Evolutionary conservation across 2,797 vertebrate genomes (phyloP), one percentile per base, ranked within the genome.

Genomic region (Heteromormyrus szaboi): DNA sequence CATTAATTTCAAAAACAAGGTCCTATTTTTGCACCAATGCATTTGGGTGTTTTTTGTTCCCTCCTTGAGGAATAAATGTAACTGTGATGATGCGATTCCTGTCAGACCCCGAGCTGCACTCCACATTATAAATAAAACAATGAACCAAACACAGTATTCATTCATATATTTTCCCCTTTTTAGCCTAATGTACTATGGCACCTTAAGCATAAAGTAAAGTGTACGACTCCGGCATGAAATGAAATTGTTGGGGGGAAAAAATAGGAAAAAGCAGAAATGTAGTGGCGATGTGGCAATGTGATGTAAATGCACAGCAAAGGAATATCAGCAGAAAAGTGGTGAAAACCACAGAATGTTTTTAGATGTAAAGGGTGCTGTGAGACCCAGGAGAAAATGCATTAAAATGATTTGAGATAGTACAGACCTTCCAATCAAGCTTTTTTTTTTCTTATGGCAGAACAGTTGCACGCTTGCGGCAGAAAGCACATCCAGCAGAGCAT

Each of bases 371-470:
- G 46, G 4, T 86, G 37, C 29, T 2, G 17, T 25, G 33, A 9
- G 25, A 62, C 22, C 44, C 59, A 17, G 86, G 65, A 44, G 51
- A 87, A 88, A 88, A 90, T 33, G 33, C 84, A 87, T 88, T 88
- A 51, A 54, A 87, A 50, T 9, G 9, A 6, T 79, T 81, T 87
- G 33, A 87, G 37, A 89, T 50, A 25, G 48, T 37, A 50, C 29
- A 81, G 48, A 48, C 54, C 68, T 65, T 65, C 56, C 68, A 76
- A 90, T 87, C 53, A 88, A 85, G 37, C 22, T 46, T 81, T 14
- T 88, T 88, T 86, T 19, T 85, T n/a, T 62, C 56, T 17, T 53
- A 76, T 29, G 79, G n/a, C 79, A 54, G n/a, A 89, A 54, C 76
- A 81, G 86, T 86, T 88, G 50, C 22, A 53, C n/a, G 85, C 62